Percentiles rank a stretch among this genome's conserved stretches.
Conservation (phyloP, 2,888 invertebrate genomes). For the Orthosia incerta region DNA sequence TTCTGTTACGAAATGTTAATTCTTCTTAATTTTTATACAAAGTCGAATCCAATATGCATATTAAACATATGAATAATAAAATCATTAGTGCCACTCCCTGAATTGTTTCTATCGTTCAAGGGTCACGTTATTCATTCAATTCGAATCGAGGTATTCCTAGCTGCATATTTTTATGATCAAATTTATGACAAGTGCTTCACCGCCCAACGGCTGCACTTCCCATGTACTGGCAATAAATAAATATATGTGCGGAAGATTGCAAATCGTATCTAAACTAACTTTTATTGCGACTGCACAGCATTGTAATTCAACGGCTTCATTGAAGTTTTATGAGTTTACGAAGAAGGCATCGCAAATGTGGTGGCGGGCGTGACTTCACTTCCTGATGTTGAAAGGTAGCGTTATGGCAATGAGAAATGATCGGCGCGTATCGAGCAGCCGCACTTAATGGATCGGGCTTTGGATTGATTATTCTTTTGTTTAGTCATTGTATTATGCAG, state of each 20-base stretch:
- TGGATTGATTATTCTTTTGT: constrained; percentile 62
- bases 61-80: constrained; percentile 46
- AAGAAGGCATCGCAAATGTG: constrained; percentile 87
- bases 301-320: constrained; percentile 88
- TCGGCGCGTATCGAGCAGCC: constrained; percentile 67
- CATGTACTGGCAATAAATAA: constrained; percentile 60
- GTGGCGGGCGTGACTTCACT: constrained; percentile 84
- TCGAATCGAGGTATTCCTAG: constrained; percentile 33
- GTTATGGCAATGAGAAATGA: constrained; percentile 81
- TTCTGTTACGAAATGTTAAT: constrained; percentile 13
- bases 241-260: constrained; percentile 75
- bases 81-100: constrained; percentile 55
- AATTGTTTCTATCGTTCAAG: constrained; percentile 57
- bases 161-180: constrained; percentile 57
- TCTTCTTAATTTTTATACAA: constrained; percentile 11
- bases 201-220: constrained; percentile 55
- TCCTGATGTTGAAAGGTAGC: constrained; percentile 81
- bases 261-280: constrained; percentile 81
- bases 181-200: constrained; percentile 49
- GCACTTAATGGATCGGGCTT: constrained; percentile 55
- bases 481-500: constrained; percentile 60
- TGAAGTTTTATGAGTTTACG: constrained; percentile 88
- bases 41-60: constrained; percentile 8
- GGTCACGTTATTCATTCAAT: constrained; percentile 51
- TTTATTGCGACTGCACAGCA: constrained; percentile 79